Conservation (phyloP, 2,797 vertebrate species). For the Dendrocincla fuliginosa region DNA sequence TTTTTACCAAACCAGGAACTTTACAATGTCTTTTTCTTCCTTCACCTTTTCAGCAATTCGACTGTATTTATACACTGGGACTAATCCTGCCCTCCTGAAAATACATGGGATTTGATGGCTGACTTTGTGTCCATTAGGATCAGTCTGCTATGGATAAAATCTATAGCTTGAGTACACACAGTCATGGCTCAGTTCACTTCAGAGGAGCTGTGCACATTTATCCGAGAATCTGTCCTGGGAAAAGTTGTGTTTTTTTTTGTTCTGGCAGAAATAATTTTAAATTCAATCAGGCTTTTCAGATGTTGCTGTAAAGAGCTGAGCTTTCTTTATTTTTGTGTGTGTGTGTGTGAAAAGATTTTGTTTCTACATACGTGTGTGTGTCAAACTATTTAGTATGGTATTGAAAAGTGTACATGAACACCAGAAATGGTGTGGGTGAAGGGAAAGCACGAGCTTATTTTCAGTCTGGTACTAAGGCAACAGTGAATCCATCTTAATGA, state of each 20-base stretch:
- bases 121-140: neutral
- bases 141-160: neutral
- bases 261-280: neutral
- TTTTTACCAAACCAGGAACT: conserved; percentile 6
- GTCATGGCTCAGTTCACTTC: conserved; percentile 4
- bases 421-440: neutral
- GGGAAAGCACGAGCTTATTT: neutral
- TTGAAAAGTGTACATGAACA: neutral
- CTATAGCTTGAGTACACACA: neutral
- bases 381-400: neutral
- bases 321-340: neutral
- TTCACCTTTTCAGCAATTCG: neutral
- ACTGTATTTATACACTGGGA: neutral
- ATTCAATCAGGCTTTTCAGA: neutral
- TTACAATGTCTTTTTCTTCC: neutral
- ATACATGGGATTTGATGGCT: neutral
- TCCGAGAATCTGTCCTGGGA: neutral
- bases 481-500: neutral
- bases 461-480: neutral
- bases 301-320: neutral
- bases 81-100: neutral
- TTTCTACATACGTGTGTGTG: neutral
- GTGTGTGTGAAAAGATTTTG: neutral
- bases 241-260: neutral
- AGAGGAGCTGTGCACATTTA: neutral